phyloP scores from a whole-genome alignment of 2,113 vertebrate genomes.

The Corythoichthys intestinalis region DNA sequence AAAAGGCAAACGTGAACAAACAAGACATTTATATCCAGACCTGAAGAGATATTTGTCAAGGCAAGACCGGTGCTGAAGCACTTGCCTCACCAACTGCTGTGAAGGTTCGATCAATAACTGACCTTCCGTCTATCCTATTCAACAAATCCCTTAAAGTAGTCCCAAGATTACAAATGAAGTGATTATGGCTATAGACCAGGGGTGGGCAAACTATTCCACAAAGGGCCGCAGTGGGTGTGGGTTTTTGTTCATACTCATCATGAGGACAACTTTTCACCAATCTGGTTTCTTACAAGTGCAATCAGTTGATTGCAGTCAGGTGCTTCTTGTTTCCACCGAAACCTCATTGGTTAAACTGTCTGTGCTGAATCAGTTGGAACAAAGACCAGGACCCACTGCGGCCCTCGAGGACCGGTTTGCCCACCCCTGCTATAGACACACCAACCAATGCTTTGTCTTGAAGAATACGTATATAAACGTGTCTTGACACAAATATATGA shows the following conservation, averaged over 20 bases:
- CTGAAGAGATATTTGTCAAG: constrained; percentile 1
- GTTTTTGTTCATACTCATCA: too few species aligned
- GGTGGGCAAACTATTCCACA: too few species aligned
- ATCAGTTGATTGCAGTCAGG: too few species aligned
- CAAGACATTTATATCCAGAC: constrained; percentile 8
- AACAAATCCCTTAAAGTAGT: constrained; percentile 17
- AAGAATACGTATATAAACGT: neutral
- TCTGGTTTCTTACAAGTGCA: too few species aligned
- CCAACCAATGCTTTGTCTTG: neutral
- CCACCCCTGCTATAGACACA: neutral
- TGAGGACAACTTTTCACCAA: too few species aligned
- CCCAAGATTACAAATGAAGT: constrained; percentile 17
- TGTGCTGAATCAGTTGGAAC: too few species aligned
- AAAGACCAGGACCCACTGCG: too few species aligned
- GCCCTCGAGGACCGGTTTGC: too few species aligned
- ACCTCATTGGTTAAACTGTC: too few species aligned
- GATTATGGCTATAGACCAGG: neutral
- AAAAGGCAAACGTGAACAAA: neutral
- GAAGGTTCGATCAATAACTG: constrained; percentile 22
- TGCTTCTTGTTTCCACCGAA: too few species aligned
- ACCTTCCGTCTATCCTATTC: constrained; percentile 18
- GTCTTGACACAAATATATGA: neutral
- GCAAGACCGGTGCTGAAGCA: constrained; percentile 13
- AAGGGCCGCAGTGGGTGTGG: too few species aligned
- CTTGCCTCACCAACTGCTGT: constrained; percentile 22